These are phyloP conservation scores for Coelopa frigida DNA, from an alignment of 1,140 invertebrate species.

Conservation along the genomic window DNA sequence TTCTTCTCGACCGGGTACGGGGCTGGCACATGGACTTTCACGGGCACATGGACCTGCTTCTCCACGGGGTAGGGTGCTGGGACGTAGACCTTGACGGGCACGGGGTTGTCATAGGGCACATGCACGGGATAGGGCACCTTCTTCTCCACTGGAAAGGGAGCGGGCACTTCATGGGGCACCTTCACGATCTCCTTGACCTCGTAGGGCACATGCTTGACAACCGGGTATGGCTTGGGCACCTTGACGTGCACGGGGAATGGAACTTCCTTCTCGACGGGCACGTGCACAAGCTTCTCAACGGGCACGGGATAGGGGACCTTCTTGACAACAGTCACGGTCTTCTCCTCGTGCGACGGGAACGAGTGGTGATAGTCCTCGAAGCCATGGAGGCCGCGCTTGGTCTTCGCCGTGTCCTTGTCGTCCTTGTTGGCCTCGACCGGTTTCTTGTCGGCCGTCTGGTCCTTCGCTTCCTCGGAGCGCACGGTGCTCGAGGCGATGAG, in stretches of 20 bases:
- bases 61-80: slow-evolving; percentile 56
- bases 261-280: slow-evolving; percentile 52
- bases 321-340: slow-evolving; percentile 69
- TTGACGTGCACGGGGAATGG: slow-evolving; percentile 53
- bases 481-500: slow-evolving; percentile 42
- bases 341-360: slow-evolving; percentile 49
- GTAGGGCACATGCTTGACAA: slow-evolving; percentile 56
- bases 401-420: slow-evolving; percentile 53
- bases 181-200: slow-evolving; percentile 58
- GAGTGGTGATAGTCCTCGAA: slow-evolving; percentile 44
- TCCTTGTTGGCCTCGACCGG: slow-evolving; percentile 45
- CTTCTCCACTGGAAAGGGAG: slow-evolving; percentile 61
- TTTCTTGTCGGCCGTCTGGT: slow-evolving; percentile 42
- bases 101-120: slow-evolving; percentile 55
- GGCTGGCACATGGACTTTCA: slow-evolving; percentile 59
- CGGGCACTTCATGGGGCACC: slow-evolving; percentile 54
- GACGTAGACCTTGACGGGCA: slow-evolving; percentile 61
- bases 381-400: slow-evolving; percentile 57
- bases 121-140: slow-evolving; percentile 54
- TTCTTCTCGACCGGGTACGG: slow-evolving; percentile 68
- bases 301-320: slow-evolving; percentile 59
- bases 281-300: slow-evolving; percentile 51
- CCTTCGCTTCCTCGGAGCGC: slow-evolving; percentile 39
- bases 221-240: slow-evolving; percentile 54
- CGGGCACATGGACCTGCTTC: slow-evolving; percentile 59